Conservation (phyloP, 2,797 vertebrate species). For the Mus caroli region DNA sequence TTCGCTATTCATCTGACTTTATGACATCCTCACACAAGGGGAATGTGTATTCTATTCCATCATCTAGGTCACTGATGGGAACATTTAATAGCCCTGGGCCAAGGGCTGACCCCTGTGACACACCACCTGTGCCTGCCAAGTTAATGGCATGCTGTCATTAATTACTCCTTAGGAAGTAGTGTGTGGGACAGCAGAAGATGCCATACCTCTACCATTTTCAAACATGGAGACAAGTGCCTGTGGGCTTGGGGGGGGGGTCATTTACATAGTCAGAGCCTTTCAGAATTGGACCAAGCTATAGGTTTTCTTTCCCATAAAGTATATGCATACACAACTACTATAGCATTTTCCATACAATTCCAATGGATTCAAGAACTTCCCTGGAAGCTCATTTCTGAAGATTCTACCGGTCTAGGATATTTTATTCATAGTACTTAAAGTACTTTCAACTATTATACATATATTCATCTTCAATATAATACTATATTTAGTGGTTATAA, state of each 20-base stretch:
- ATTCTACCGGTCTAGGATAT: not conserved
- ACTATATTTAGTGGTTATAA: not conserved
- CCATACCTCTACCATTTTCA: not conserved
- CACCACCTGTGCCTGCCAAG: slow-evolving; percentile 43
- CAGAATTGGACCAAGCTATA: not conserved
- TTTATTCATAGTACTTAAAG: not conserved
- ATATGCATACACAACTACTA: rapidly evolving
- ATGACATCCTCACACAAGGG: not conserved
- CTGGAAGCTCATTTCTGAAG: not conserved
- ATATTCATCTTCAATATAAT: not conserved
- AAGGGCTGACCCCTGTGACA: not conserved
- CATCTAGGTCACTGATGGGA: slow-evolving; percentile 27
- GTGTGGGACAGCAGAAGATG: not conserved
- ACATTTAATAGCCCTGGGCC: not conserved
- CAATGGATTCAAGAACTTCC: not conserved
- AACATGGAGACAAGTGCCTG: not conserved
- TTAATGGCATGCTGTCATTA: not conserved
- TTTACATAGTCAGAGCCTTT: not conserved
- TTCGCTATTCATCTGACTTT: slow-evolving; percentile 7
- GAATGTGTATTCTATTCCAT: not conserved
- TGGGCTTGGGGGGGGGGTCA: not conserved
- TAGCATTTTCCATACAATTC: not conserved
- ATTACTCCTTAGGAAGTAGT: slow-evolving; percentile 46
- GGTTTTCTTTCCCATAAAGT: not conserved
- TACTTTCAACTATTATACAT: not conserved